Evolutionary conservation across 2,113 vertebrate genomes (phyloP), one percentile per base, ranked within the genome.

Genomic region (Oryctolagus cuniculus): DNA sequence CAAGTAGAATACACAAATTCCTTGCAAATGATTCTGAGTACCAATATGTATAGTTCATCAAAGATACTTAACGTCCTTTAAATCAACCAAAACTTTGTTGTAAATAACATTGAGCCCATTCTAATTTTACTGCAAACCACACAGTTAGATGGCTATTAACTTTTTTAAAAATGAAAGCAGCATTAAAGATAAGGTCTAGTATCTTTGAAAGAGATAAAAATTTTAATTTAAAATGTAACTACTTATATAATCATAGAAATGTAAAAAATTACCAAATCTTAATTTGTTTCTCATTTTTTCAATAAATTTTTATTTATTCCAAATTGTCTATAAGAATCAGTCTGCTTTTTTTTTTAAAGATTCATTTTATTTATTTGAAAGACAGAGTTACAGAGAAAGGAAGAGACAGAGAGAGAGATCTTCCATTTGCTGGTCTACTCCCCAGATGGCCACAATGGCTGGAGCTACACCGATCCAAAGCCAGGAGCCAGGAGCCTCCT

Each of bases 11-110:
- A 92, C 63, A 96, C 93, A 95, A 85, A 97, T 95, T 89, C 87
- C 87, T 94, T 94, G 64, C 86, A 96, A 97, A 96, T 82, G 91
- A 96, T 63, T 96, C 93, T 94, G 75, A 92, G 70, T 81, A 91
- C 31, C 38, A 96, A 95, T 75, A 93, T 96, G 87, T 90, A 94
- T 96, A 97, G 96, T 96, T 97, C 75, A 96, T 96, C 70, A 93
- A 95, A 85, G 87, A 34, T 25, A 2, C 69, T 63, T 75, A 92
- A 92, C 92, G 81, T 64, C 88, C 90, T 96, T 95, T 97, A 96
- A 94, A 89, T 96, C 89, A 94, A 91, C 91, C 79, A 92, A 95
- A 95, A 96, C 89, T 95, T 87, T 80, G 63, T 95, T 96, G 90
- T 91, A 97, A 97, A 95, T 93, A 97, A 93, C 75, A 95, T 94